Base-by-base conservation (phyloP, 2,797 vertebrate genomes). In the Sandelia bainsii region DNA sequence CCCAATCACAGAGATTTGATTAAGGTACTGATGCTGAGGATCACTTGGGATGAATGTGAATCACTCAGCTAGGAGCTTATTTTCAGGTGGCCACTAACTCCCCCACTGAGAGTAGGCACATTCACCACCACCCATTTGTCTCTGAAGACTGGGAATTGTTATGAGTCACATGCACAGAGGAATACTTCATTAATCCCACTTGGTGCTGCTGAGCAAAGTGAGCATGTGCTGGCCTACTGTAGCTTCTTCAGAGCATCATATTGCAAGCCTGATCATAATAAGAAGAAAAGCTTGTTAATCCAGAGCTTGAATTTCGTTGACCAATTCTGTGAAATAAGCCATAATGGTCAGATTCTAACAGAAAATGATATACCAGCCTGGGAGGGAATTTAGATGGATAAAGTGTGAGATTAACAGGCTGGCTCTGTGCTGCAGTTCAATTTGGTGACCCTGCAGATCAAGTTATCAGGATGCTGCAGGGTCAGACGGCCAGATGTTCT, bases 401-500 rank as follows among this genome's bases (percentile, higher is more conserved):
- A 89, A 83, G 82, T 66, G 82, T 73, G 83, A 92, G 91, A 93
- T 93, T 92, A 93, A 90, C 85, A 84, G 84, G 73, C 84, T 83
- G 89, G 77, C 85, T 79, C 76, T 58, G 83, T 6, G 40, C 82
- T 75, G 81, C 72, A 48, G 84, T 84, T 91, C 85, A 91, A 76
- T 89, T 87, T 34, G 27, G 82, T 89, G 87, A 89, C 88, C 87
- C 91, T 85, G 88, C 83, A 88, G 91, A 91, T 91, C 84, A 91
- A 90, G 82, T 91, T 86, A 87, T 93, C 90, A 90, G 87, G 83
- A 91, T 90, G 89, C 64, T 84, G 81, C 75, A 16, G 79, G 88
- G 86, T 87, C 87, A 91, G 88, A 90, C 87, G 9, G 87, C 88
- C 92, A 93, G 91, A 93, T 93, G 92, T 93, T 91, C 81, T 74